Conservation (phyloP, 2,797 vertebrate genomes). For the Betta splendens region DNA sequence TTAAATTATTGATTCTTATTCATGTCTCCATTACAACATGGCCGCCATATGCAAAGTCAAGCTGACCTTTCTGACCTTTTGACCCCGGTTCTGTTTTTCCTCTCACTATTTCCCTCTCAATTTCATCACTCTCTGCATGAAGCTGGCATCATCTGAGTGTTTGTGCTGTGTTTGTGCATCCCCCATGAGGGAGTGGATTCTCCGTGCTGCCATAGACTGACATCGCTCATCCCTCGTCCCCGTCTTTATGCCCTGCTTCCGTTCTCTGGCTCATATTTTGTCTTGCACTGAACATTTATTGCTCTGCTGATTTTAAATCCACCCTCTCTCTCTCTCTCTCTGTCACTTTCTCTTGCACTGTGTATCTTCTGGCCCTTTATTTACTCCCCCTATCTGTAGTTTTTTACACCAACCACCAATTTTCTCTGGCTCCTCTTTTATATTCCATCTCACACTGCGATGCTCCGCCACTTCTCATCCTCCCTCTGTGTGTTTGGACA, state of each 20-base stretch:
- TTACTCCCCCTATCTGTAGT: constrained; percentile 31
- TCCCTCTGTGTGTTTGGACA: constrained; percentile 5
- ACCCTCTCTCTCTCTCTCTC: constrained; percentile 3
- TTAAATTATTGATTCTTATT: too few species aligned
- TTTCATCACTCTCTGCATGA: constrained; percentile 25
- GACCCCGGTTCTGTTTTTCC: constrained; percentile 16
- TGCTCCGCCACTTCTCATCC: constrained; percentile 20
- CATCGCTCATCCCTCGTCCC: constrained; percentile 48
- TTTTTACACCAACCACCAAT: constrained; percentile 32
- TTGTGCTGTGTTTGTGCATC: constrained; percentile 16
- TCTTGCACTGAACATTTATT: constrained; percentile 54
- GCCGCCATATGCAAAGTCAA: too few species aligned
- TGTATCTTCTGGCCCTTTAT: constrained; percentile 29
- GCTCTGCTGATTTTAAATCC: constrained; percentile 54
- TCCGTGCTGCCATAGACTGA: constrained; percentile 35
- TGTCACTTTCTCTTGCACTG: neutral
- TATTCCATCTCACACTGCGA: constrained; percentile 29
- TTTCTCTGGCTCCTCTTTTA: constrained; percentile 27
- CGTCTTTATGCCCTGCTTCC: constrained; percentile 39
- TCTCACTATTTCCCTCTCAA: neutral
- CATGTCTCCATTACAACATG: too few species aligned
- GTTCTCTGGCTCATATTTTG: constrained; percentile 32
- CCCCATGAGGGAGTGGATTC: constrained; percentile 1
- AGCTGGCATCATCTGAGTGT: constrained; percentile 9
- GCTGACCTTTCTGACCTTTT: too few species aligned